Evolutionary conservation across 2,113 vertebrate species (phyloP).

Genomic region (Phylloscopus trochilus): DNA sequence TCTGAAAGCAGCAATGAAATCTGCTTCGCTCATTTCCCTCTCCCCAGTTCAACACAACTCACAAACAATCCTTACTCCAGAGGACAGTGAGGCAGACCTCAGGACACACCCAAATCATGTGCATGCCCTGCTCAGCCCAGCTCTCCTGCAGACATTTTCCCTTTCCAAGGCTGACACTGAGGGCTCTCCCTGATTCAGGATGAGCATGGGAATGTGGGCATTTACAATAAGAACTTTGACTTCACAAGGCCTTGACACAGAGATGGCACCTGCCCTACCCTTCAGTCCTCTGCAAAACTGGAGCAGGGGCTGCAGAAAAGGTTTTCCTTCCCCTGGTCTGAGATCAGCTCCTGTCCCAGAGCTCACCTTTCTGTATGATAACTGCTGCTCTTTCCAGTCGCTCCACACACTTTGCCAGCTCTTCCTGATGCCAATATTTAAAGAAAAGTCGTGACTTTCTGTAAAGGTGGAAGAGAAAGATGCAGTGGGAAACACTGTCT

Average conservation of each 20-base stretch:
- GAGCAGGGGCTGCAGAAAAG: neutral
- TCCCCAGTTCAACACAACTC: neutral
- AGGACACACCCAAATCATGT: neutral
- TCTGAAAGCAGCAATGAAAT: neutral
- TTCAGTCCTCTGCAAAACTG: neutral
- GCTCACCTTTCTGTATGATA: constrained; percentile 76
- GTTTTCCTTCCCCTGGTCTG: neutral
- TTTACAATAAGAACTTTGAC: neutral
- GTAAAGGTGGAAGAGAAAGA: neutral
- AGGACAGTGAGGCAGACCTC: neutral
- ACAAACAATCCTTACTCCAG: neutral
- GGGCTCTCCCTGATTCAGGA: neutral
- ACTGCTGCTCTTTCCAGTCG: constrained; percentile 64
- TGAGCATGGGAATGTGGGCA: neutral
- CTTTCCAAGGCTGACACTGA: neutral
- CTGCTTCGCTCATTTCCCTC: neutral
- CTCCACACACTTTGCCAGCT: constrained; percentile 64
- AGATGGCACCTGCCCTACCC: neutral
- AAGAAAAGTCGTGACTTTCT: constrained; percentile 78
- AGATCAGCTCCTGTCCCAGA: neutral
- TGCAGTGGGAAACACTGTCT: neutral
- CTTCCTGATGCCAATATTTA: constrained; percentile 80
- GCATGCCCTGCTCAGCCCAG: neutral
- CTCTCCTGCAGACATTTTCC: neutral
- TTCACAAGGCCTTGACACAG: neutral